These are phyloP conservation scores for Parelbella ahira DNA, from an alignment of 2,888 invertebrate genomes.

Conservation along the genomic window DNA sequence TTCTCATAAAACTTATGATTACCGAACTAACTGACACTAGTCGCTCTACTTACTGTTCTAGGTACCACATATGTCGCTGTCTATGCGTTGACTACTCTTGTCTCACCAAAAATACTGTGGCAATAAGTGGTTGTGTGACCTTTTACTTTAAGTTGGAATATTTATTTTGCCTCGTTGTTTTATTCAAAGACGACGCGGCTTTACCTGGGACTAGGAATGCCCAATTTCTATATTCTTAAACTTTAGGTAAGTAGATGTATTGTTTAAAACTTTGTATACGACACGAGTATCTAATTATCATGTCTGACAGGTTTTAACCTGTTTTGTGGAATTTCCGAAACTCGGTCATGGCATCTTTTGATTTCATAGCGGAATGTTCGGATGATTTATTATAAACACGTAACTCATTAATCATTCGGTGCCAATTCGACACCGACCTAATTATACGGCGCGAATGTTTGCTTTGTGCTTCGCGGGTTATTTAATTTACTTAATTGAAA, in stretches of 20 bases:
- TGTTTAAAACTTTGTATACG: slow-evolving; percentile 24
- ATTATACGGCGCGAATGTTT: slow-evolving; percentile 35
- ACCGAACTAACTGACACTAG: no score
- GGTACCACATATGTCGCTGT: no score
- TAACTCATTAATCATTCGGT: slow-evolving; percentile 60
- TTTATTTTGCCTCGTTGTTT: slow-evolving; percentile 8
- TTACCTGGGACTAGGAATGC: slow-evolving; percentile 5
- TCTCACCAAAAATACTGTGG: no score
- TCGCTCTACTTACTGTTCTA: no score
- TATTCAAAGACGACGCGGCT: slow-evolving; percentile 6
- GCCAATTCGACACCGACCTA: slow-evolving; percentile 66
- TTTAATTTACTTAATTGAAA: slow-evolving; percentile 23
- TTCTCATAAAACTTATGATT: no score
- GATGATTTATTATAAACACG: slow-evolving; percentile 27
- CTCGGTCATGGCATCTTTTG: slow-evolving; percentile 19
- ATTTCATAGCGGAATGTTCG: slow-evolving; percentile 14
- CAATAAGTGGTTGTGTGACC: not conserved
- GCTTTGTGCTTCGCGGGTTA: slow-evolving; percentile 20
- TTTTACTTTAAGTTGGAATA: not conserved
- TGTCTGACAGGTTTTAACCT: not conserved
- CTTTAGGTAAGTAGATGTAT: slow-evolving; percentile 14
- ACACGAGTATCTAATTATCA: not conserved
- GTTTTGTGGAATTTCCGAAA: slow-evolving; percentile 13
- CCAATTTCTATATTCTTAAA: slow-evolving; percentile 11
- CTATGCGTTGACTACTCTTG: no score